Conservation (phyloP, 2,113 vertebrate genomes). For the Istiophorus platypterus region DNA sequence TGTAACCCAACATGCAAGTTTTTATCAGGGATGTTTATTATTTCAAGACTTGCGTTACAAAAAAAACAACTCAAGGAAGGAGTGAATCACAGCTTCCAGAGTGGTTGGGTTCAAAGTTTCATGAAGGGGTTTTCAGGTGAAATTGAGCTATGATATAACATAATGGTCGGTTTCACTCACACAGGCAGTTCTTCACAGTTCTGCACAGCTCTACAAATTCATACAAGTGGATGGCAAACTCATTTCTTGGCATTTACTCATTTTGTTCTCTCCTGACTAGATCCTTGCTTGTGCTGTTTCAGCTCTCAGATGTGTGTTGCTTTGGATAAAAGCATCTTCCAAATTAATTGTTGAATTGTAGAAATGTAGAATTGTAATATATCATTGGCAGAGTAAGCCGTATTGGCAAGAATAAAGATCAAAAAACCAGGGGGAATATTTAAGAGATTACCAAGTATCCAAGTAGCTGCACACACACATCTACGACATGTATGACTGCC, state of each 20-base stretch:
- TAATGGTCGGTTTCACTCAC: slow-evolving; percentile 50
- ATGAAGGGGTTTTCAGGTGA: slow-evolving; percentile 63
- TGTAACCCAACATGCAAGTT: slow-evolving; percentile 44
- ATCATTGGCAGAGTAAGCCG: neutral
- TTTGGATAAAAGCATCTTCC: no score
- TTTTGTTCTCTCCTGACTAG: no score
- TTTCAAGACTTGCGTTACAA: slow-evolving; percentile 67
- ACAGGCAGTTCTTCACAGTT: neutral
- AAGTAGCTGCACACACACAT: neutral
- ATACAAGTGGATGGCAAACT: slow-evolving; percentile 23
- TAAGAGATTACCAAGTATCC: neutral
- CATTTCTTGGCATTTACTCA: no score
- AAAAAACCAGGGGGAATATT: neutral
- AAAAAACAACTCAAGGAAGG: slow-evolving; percentile 61
- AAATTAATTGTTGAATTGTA: no score
- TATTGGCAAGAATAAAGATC: neutral
- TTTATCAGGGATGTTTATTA: slow-evolving; percentile 62
- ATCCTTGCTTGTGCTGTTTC: no score
- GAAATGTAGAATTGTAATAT: no score
- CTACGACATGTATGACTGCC: no score
- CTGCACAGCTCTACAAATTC: slow-evolving; percentile 7
- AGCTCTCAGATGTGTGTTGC: no score
- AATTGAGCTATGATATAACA: slow-evolving; percentile 60
- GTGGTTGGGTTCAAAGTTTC: slow-evolving; percentile 61
- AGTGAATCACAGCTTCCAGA: slow-evolving; percentile 73